These are phyloP conservation scores for Colius striatus DNA, from an alignment of 2,113 vertebrate genomes.

Conservation along the genomic window DNA sequence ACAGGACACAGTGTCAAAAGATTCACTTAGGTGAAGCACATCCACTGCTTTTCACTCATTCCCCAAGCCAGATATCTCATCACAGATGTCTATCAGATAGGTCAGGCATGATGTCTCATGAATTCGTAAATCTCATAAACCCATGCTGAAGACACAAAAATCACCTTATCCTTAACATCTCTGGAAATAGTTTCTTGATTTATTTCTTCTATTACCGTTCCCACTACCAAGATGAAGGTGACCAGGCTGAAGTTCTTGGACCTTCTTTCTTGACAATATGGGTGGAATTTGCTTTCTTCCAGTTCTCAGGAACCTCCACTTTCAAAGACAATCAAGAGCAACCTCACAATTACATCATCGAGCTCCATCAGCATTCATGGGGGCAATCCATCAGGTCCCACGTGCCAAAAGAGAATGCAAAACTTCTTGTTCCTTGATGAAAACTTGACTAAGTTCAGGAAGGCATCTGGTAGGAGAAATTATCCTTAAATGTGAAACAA, in stretches of 20 bases:
- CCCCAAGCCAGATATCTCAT: not conserved
- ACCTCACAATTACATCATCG: not conserved
- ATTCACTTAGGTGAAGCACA: not conserved
- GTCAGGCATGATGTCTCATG: not conserved
- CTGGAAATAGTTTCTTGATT: not conserved
- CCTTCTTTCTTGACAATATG: not conserved
- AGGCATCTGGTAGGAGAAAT: not conserved
- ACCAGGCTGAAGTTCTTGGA: not conserved
- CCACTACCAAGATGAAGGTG: not conserved
- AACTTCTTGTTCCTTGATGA: not conserved
- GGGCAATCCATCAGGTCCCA: not conserved
- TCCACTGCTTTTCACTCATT: not conserved
- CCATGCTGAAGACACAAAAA: not conserved
- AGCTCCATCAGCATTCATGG: not conserved
- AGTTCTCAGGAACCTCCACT: not conserved
- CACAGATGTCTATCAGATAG: not conserved
- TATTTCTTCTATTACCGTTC: not conserved
- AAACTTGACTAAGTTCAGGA: not conserved
- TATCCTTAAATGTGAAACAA: not conserved
- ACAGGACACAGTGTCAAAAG: not conserved
- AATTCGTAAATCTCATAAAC: not conserved
- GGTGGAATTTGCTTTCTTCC: not conserved
- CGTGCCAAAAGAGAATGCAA: not conserved
- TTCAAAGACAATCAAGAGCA: not conserved
- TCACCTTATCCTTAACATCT: not conserved